Base-by-base conservation (phyloP, 2,888 invertebrate genomes). In the Agrochola macilenta region DNA sequence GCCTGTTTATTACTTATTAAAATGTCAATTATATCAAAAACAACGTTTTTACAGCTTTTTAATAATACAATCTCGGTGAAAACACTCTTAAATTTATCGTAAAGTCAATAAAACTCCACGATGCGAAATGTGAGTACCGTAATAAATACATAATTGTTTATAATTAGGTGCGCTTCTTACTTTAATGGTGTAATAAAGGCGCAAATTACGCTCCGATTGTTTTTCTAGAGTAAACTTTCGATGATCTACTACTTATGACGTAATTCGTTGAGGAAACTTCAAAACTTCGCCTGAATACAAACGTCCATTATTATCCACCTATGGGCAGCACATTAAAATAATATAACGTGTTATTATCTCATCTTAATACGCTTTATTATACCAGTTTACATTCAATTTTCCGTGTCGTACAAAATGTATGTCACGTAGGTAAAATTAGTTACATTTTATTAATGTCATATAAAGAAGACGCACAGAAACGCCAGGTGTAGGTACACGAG, bases 101-200 rank as follows among this genome's bases (percentile, higher is more conserved):
- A 75, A 84, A 87, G 64, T 79, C 82, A 87, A 86, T 89, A 88
- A 86, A 88, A 78, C 87, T 49, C 74, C 63, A 43, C 54, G 81
- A 80, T 82, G 82, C 82, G 84, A 91, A 90, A 89, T 86, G 87
- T 87, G 89, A 89, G 90, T 86, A 90, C 89, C 85, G 91, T 89
- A 92, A 94, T 95, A 94, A 95, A 94, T 92, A 93, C 88, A 89
- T 89, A 87, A 90, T 91, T 95, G 95, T 95, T 94, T 94, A 94
- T 92, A 94, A 94, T 93, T 93, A 94, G 90, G 90, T 91, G 91
- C 90, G 91, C 91, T 92, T 94, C 94, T 93, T 93, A 93, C 92
- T 93, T 93, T 94, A 94, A 94, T 94, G 88, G 93, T 82, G 91
- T 93, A 92, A 94, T 95, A 94, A 95, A 94, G 89, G 90, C 90